Evolutionary conservation across 2,113 vertebrate genomes (phyloP).

Genomic region (Xenopus borealis): DNA sequence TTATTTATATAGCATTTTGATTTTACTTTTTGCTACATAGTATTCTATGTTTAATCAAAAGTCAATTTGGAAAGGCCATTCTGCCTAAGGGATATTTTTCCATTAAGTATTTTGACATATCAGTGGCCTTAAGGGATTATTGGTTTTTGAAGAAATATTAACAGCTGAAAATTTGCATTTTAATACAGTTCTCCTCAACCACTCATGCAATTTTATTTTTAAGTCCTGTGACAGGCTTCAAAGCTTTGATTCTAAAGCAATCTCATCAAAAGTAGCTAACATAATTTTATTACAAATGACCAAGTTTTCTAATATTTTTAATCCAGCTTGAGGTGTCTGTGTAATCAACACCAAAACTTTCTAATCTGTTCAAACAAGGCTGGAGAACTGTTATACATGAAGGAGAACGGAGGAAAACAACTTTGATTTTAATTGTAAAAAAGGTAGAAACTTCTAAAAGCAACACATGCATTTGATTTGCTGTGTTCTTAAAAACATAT

Average conservation of each 20-base stretch:
- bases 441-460: not conserved
- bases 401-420: slow-evolving; percentile 46
- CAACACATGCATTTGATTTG: not conserved
- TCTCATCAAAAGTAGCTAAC: slow-evolving; percentile 73
- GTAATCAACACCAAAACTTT: slow-evolving; percentile 72
- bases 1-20: slow-evolving; percentile 70
- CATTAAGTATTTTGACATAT: slow-evolving; percentile 99
- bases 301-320: slow-evolving; percentile 67
- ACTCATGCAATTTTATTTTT: slow-evolving; percentile 95
- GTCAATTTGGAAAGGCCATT: slow-evolving; percentile 87
- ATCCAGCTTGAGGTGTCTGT: slow-evolving; percentile 62
- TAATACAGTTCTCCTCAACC: slow-evolving; percentile 96
- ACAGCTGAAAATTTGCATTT: slow-evolving; percentile 99
- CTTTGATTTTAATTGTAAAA: not conserved
- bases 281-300: slow-evolving; percentile 76
- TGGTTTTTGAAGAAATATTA: slow-evolving; percentile 99
- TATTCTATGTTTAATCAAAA: slow-evolving; percentile 97
- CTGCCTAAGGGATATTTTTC: slow-evolving; percentile 98
- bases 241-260: slow-evolving; percentile 82
- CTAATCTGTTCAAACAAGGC: slow-evolving; percentile 55
- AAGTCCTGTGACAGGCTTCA: slow-evolving; percentile 87
- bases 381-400: slow-evolving; percentile 57
- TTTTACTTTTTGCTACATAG: slow-evolving; percentile 71
- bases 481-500: not conserved
- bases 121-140: slow-evolving; percentile 98